Base-by-base conservation (phyloP, 2,113 vertebrate species). In the Dasypus novemcinctus region DNA sequence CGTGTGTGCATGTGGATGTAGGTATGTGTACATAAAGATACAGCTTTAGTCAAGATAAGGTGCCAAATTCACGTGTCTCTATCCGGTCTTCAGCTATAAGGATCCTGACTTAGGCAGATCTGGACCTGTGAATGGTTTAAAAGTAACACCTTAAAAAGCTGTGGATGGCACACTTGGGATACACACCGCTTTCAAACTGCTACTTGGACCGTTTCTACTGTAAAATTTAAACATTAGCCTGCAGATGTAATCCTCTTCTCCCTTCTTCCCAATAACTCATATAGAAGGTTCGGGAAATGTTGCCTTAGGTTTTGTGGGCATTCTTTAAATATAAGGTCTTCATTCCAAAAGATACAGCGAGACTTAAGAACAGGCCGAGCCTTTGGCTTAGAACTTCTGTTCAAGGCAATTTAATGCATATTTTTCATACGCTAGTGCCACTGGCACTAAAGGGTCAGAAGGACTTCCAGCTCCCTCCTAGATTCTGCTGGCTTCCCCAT, bases 401-500 rank as follows among this genome's bases (percentile, higher is more conserved):
- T n/a, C 43, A 72, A 20, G 49, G 33, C 46, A 79, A 79, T 68
- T 1, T 93, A 87, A 61, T 80, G 79, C 93, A 46, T 61, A 31
- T 43, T 89, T 68, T 97, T 93, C 85, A 66, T 96, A 96, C 95
- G 93, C 95, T 69, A 68, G 49, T 41, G n/a, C 31, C 18, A 13
- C 12, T 90, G 95, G 93, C 63, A 12, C 61, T 59, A 21, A 85
- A 13, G 80, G 80, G 87, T 41, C 0, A 20, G 31, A 95, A 33
- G 20, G 80, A 52, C 33, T 92, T 88, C 1, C 76, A 66, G 33
- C 13, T 57, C 43, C 43, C 64, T 29, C 59, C 5, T 82, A 12
- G 20, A 54, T 31, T 92, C 21, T 57, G 57, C 63, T 33, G 46
- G 63, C 63, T 89, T 79, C 27, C 46, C 81, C 91, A 21, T 18